A percentile compares a stretch with the other conserved stretches of the same genome.
These are phyloP conservation scores for Eurypyga helias DNA, from an alignment of 2,113 vertebrate species.

Conservation along the genomic window DNA sequence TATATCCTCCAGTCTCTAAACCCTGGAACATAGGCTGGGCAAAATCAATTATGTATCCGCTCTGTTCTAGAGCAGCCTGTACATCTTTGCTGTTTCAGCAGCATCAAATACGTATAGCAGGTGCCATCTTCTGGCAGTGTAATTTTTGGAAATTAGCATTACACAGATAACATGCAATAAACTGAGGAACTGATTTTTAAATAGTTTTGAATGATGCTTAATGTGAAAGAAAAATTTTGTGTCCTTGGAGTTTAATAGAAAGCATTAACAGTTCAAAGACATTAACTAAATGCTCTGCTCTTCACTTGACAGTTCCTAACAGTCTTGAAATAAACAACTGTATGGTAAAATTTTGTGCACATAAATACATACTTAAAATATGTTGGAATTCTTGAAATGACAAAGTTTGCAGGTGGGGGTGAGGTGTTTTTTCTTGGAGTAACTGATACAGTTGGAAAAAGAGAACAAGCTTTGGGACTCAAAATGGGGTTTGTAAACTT, in stretches of 20 bases:
- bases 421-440: background rate
- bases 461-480: background rate
- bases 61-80: background rate
- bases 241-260: background rate
- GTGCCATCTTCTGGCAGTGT: constrained; percentile 70
- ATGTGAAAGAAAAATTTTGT: background rate
- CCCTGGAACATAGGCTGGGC: background rate
- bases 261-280: background rate
- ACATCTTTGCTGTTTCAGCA: background rate
- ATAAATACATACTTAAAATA: background rate
- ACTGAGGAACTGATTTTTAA: background rate
- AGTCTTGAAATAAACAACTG: background rate
- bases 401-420: background rate
- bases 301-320: background rate
- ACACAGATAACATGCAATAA: background rate
- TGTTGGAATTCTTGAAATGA: background rate
- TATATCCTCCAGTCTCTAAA: background rate
- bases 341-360: background rate
- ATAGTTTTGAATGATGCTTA: background rate
- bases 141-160: background rate
- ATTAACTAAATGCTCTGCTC: background rate
- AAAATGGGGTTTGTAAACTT: background rate
- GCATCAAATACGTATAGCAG: constrained; percentile 49
- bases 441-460: background rate
- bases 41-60: background rate